Evolutionary conservation across 2,113 vertebrate species (phyloP).

Genomic region (Halichoeres trimaculatus): DNA sequence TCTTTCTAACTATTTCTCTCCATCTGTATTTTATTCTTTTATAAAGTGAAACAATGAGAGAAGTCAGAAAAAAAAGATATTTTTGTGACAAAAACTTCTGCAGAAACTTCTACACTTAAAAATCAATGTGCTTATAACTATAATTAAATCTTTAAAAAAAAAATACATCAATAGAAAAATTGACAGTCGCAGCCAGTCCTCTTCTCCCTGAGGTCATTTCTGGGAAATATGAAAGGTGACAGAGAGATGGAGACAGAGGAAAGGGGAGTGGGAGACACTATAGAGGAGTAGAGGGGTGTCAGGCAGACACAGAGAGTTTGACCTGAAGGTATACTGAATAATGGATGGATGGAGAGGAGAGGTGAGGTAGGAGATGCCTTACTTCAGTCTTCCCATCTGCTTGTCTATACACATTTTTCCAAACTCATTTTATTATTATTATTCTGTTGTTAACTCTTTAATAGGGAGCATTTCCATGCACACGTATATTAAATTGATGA

Average conservation of each 20-base stretch:
- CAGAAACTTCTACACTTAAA: not conserved
- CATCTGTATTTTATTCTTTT: not conserved
- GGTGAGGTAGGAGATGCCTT: slow-evolving; percentile 22
- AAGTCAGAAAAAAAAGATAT: slow-evolving; percentile 1
- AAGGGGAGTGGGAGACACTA: slow-evolving; percentile 36
- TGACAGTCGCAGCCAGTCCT: slow-evolving; percentile 47
- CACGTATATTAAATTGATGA: not conserved
- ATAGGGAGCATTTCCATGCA: not conserved
- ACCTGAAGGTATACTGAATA: slow-evolving; percentile 77
- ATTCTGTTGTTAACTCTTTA: not conserved
- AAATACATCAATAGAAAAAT: slow-evolving; percentile 40
- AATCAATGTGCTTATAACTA: not conserved
- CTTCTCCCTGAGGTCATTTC: slow-evolving; percentile 48
- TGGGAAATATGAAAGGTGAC: slow-evolving; percentile 58
- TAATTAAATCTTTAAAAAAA: slow-evolving; percentile 47
- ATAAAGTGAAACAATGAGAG: not conserved
- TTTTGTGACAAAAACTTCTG: slow-evolving; percentile 6
- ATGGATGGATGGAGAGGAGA: slow-evolving; percentile 59
- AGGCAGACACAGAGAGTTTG: slow-evolving; percentile 65
- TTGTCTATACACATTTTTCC: not conserved
- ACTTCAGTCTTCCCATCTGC: slow-evolving; percentile 25
- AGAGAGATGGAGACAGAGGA: slow-evolving; percentile 42
- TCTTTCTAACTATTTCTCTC: slow-evolving; percentile 3
- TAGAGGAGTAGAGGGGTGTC: slow-evolving; percentile 53
- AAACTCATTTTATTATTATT: not conserved